Evolutionary conservation across 2,113 vertebrate genomes (phyloP).

Genomic region (Oriolus oriolus): DNA sequence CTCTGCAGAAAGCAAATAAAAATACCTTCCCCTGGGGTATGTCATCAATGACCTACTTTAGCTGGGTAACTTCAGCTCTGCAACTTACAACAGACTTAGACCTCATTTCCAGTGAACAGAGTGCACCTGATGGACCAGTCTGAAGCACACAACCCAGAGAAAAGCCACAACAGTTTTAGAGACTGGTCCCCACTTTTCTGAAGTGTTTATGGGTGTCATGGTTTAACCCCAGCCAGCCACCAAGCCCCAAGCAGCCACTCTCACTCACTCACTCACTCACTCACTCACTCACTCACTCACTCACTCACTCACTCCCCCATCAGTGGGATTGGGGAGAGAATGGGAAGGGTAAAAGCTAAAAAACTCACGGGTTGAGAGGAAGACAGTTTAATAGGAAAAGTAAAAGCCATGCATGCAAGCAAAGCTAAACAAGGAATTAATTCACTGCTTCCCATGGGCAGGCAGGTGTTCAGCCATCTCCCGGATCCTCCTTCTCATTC

Average conservation of each 20-base stretch:
- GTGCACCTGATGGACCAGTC: accelerated
- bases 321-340: background rate
- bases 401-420: background rate
- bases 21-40: background rate
- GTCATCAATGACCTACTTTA: background rate
- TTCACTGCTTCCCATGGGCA: background rate
- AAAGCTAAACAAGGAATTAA: background rate
- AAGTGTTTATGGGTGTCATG: background rate
- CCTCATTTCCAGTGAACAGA: background rate
- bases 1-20: background rate
- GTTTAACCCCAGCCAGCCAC: background rate
- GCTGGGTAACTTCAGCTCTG: background rate
- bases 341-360: background rate
- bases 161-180: background rate
- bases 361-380: background rate
- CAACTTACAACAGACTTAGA: background rate
- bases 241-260: background rate
- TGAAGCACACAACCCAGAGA: background rate
- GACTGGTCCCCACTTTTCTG: background rate
- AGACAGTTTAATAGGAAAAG: background rate
- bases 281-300: background rate
- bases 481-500: background rate
- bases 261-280: background rate
- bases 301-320: background rate
- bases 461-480: background rate